Conservation (phyloP, 2,888 invertebrate species). For the Mantis religiosa region DNA sequence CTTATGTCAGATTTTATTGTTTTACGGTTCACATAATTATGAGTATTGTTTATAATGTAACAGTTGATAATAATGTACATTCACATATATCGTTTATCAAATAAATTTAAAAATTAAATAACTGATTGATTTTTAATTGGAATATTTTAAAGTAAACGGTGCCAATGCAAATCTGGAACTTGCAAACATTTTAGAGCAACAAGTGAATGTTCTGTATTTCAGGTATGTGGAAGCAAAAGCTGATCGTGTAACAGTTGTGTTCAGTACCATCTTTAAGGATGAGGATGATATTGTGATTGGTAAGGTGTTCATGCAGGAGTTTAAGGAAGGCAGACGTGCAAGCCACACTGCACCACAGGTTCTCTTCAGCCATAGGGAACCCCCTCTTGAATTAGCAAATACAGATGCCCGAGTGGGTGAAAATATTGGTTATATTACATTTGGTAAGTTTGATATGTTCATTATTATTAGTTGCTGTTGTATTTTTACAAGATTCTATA, state of each 20-base stretch:
- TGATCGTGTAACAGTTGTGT: conserved; percentile 98
- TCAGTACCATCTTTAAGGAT: conserved; percentile 97
- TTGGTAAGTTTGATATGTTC: conserved; percentile 63
- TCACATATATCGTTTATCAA: too few relatives aligned
- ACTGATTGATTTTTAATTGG: too few relatives aligned
- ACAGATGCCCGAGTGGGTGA: conserved; percentile 92
- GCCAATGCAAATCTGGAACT: too few relatives aligned
- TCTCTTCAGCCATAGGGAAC: conserved; percentile 90
- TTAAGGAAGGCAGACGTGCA: conserved; percentile 94
- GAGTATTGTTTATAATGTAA: too few relatives aligned
- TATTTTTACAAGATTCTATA: too few relatives aligned
- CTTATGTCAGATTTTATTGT: too few relatives aligned
- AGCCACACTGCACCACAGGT: conserved; percentile 92
- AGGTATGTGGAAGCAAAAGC: conserved; percentile 98
- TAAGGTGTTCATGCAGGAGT: conserved; percentile 99
- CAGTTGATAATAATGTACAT: too few relatives aligned
- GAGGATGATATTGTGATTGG: conserved; percentile 98
- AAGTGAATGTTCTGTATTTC: conserved; percentile 12
- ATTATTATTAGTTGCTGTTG: too few relatives aligned
- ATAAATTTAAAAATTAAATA: too few relatives aligned
- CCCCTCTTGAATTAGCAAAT: conserved; percentile 90
- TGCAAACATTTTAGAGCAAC: conserved; percentile 30
- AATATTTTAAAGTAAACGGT: too few relatives aligned
- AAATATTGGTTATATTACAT: conserved; percentile 98
- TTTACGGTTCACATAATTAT: too few relatives aligned